A percentile compares a stretch with the other conserved stretches of the same genome.
Conservation (phyloP, 1,140 invertebrate genomes). For the Homarus americanus region DNA sequence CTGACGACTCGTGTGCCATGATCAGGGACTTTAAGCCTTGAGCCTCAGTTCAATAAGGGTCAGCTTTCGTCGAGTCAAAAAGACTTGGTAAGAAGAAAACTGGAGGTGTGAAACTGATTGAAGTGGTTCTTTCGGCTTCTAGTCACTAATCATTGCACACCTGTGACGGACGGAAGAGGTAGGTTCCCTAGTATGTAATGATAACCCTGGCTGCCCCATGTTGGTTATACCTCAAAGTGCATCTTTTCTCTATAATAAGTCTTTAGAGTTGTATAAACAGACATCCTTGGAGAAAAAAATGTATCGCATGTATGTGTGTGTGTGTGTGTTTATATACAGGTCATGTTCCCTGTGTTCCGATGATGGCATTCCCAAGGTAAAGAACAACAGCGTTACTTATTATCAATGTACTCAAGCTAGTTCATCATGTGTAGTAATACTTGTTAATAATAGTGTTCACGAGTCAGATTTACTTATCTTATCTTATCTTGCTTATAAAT, state of each 20-base stretch:
- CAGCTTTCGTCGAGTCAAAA: neutral
- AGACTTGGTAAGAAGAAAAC: neutral
- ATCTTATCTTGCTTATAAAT: too few species aligned
- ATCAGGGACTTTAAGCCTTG: slow-evolving; percentile 51
- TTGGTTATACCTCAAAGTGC: slow-evolving; percentile 35
- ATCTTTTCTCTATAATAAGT: neutral
- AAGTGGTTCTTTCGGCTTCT: slow-evolving; percentile 35
- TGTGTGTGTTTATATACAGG: slow-evolving; percentile 3
- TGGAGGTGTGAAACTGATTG: slow-evolving; percentile 41
- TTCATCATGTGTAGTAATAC: neutral
- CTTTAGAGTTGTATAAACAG: neutral
- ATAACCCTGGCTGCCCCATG: slow-evolving; percentile 62
- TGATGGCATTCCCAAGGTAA: neutral
- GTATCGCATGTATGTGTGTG: slow-evolving; percentile 35
- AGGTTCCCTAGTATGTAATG: slow-evolving; percentile 24
- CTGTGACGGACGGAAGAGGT: slow-evolving; percentile 8
- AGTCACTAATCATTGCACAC: slow-evolving; percentile 29
- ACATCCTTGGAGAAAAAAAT: neutral
- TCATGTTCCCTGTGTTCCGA: neutral
- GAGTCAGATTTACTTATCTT: too few species aligned
- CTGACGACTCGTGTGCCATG: slow-evolving; percentile 41
- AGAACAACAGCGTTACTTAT: too few species aligned
- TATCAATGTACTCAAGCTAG: too few species aligned
- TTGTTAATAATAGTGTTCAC: too few species aligned
- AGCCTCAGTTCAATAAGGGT: slow-evolving; percentile 50